phyloP scores from a whole-genome alignment of 2,113 vertebrate genomes.

The Gadus macrocephalus region DNA sequence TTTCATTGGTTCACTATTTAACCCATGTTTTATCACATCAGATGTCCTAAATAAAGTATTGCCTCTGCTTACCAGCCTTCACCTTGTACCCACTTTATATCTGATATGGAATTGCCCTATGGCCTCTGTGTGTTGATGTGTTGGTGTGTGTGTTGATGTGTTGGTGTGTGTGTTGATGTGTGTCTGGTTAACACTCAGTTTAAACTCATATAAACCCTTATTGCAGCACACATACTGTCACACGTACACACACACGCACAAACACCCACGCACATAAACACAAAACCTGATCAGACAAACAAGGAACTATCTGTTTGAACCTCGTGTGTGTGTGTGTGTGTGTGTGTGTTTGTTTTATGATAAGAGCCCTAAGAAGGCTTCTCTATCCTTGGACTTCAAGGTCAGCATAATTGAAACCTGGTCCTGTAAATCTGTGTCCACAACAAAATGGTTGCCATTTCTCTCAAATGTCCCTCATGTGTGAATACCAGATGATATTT shows the following conservation, averaged over 20 bases:
- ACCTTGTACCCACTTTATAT: neutral
- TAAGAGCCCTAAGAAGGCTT: conserved; percentile 1
- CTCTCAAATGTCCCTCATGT: no score
- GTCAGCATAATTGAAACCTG: neutral
- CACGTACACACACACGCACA: no score
- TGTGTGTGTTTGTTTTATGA: neutral
- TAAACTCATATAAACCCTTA: neutral
- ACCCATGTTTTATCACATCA: no score
- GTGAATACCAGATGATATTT: no score
- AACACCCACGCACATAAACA: no score
- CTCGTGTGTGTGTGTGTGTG: neutral
- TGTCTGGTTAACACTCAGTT: neutral
- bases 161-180: neutral
- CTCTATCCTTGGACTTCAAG: neutral
- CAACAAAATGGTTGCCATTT: neutral
- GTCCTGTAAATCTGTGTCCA: neutral
- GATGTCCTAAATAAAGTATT: no score
- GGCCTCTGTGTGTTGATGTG: neutral
- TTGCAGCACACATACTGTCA: no score
- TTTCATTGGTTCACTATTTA: no score
- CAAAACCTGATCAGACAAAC: no score
- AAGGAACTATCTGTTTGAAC: no score
- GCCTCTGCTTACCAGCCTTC: neutral
- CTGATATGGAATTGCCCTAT: neutral
- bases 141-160: neutral